Base-by-base conservation (phyloP, 2,888 invertebrate genomes). In the Pachycephus smyrnensis region DNA sequence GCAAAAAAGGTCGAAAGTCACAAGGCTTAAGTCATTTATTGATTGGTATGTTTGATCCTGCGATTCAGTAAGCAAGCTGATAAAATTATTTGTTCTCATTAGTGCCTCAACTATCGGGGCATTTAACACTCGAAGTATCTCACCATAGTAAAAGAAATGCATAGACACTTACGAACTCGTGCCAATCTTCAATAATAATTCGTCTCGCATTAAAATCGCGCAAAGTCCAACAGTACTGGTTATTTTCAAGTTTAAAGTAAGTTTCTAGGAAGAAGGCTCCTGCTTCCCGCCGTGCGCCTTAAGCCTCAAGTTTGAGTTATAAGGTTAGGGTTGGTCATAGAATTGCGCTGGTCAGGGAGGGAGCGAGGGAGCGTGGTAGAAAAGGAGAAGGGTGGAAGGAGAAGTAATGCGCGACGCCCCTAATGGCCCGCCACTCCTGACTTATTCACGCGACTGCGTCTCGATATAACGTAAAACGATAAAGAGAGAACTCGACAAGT, bases 371-470 rank as follows among this genome's bases (percentile, higher is more conserved):
- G 40, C 31, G 71, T 71, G 76, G 55, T 36, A 76, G 73, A 76
- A 69, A 73, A 76, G 71, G 73, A 76, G 40, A 76, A 73, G 76
- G 76, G 40, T 76, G 71, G 76, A 69, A 69, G 69, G 73, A 73
- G 73, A 55, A 73, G 73, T 73, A 73, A 40, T 31, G 76, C 71
- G 76, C 73, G 73, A 32, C 74, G 75, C 69, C 36, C 31, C 36
- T 69, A 40, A 35, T 23, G 15, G 55, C 33, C 33, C 55, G 68
- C 73, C 68, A 37, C 76, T 79, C 76, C 73, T 79, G 71, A 79
- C 74, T 79, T 79, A 79, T 79, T 79, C 79, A 79, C 79, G 74
- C 69, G 76, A 69, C 71, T 76, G 71, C 73, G 35, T 73, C 71
- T 37, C 77, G 40, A 37, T 68, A 55, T 77, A 77, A 73, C 73